Evolutionary conservation across 2,113 vertebrate species (phyloP), one percentile per base, ranked within the genome.

Genomic region (Litocranius walleri): DNA sequence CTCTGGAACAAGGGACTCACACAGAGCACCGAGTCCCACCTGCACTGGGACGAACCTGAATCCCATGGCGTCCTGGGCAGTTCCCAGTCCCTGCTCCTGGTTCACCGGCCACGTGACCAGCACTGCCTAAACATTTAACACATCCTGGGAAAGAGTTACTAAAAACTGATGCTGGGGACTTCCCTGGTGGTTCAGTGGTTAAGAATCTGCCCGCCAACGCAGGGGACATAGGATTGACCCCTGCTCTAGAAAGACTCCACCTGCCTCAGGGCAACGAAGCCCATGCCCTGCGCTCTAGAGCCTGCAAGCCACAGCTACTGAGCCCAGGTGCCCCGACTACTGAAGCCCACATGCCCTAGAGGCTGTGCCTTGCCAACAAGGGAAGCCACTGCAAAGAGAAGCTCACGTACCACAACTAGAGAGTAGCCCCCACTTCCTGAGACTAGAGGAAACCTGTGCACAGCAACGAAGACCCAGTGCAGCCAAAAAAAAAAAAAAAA

Each of bases 371-470:
- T 15, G 71, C 40, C 71, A 27, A 27, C 23, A 14, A 14, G 67
- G 27, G 40, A 27, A 43, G 71, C 36, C 40, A 43, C 71, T 4
- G 2, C 36, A 27, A 7, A 77, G 40, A 43, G 36, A 25, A 25
- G 23, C 40, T 27, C 23, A 7, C 0, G 1, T 0, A 43, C 12
- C 71, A 27, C 71, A 77, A 2, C 40, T 1, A 43, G 23, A 74
- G 36, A 7, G 36, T 7, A 40, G 71, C 71, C 71, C 36, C 71
- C 36, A 14, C 71, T 43, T 27, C 14, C 23, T 7, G 23, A 6
- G 27, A 27, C 71, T 6, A 74, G 21, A 14, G 23, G 6, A 77
- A 27, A 43, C 36, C 71, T 43, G 71, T 77, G 71, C 36, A 2
- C 36, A 27, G 36, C 71, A 43, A 27, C 0, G 1, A 43, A 77